phyloP scores from a whole-genome alignment of 2,113 vertebrate genomes.

The Microtus ochrogaster region DNA sequence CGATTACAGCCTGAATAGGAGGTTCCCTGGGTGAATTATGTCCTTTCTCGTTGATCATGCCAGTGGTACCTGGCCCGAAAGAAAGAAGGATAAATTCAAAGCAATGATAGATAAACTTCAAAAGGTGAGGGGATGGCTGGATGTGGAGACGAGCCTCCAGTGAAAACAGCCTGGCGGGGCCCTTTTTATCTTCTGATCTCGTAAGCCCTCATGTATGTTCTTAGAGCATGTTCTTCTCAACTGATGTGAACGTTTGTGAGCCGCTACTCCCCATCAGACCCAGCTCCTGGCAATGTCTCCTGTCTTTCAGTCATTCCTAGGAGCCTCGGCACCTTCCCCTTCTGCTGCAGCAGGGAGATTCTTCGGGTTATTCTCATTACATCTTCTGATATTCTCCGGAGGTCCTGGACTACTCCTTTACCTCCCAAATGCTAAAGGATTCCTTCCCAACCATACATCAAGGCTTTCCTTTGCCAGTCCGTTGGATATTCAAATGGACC shows the following conservation, averaged over 20 bases:
- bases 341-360: not conserved
- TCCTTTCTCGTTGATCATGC: constrained; percentile 29
- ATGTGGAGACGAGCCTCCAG: not conserved
- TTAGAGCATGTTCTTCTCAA: not conserved
- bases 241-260: too few relatives aligned
- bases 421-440: not conserved
- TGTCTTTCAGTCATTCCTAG: fast-evolving
- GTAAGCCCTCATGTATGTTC: not conserved
- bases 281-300: fast-evolving
- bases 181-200: not conserved
- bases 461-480: not conserved
- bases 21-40: constrained; percentile 42
- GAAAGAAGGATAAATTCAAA: constrained; percentile 56
- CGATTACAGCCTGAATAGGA: constrained; percentile 56
- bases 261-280: not conserved
- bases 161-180: not conserved
- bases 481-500: not conserved
- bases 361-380: not conserved
- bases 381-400: not conserved
- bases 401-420: not conserved
- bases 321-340: not conserved
- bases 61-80: constrained; percentile 23
- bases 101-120: not conserved
- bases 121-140: constrained; percentile 30
- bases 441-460: not conserved